A percentile compares a stretch with the other conserved stretches of the same genome.
Evolutionary conservation across 2,888 invertebrate genomes (phyloP).

Genomic region (Acronicta leporina): DNA sequence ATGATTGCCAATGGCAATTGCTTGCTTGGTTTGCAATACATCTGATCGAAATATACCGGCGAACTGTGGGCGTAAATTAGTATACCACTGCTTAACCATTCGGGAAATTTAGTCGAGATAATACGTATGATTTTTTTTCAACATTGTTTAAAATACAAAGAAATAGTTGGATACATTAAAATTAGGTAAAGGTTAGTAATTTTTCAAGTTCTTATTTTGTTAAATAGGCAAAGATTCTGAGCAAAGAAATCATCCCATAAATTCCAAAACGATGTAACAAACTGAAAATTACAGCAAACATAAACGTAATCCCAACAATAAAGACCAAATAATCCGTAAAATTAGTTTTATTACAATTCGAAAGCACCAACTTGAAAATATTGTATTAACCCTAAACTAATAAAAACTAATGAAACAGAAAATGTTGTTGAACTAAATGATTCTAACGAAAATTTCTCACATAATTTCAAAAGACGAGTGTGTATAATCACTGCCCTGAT

Average conservation of each 20-base stretch:
- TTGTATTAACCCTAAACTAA: constrained; percentile 45
- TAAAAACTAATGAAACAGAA: constrained; percentile 53
- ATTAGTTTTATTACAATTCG: constrained; percentile 48
- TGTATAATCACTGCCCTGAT: constrained; percentile 59
- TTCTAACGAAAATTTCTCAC: constrained; percentile 54
- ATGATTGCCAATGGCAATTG: too few species aligned
- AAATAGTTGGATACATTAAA: too few species aligned
- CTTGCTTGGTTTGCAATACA: too few species aligned
- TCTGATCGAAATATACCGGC: too few species aligned
- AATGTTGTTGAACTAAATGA: constrained; percentile 50
- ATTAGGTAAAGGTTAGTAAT: too few species aligned
- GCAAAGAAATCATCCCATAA: constrained; percentile 13
- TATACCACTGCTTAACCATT: too few species aligned
- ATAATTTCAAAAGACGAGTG: constrained; percentile 58
- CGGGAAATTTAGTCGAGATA: too few species aligned
- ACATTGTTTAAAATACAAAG: too few species aligned
- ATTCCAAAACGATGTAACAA: constrained; percentile 11
- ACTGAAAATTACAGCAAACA: constrained; percentile 25
- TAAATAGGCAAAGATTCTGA: too few species aligned
- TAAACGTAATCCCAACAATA: constrained; percentile 29
- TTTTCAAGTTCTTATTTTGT: too few species aligned
- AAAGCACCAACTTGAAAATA: constrained; percentile 21
- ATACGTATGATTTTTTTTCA: too few species aligned
- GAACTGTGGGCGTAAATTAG: too few species aligned
- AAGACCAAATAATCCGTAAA: constrained; percentile 45